Evolutionary conservation across 2,113 vertebrate genomes (phyloP), one percentile per base, ranked within the genome.

Genomic region (Bujurquina vittata): DNA sequence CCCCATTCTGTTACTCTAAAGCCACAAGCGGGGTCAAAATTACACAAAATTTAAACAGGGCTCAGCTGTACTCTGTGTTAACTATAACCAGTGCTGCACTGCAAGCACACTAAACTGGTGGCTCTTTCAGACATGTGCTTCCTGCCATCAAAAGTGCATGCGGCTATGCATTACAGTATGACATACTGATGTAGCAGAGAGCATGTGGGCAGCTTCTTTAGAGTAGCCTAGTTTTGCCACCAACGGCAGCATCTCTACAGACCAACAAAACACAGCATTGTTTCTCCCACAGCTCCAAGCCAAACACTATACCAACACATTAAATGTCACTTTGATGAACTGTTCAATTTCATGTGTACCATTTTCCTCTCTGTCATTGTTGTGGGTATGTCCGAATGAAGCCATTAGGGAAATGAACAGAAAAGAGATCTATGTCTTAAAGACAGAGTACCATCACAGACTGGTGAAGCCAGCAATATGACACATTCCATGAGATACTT

Each of bases 321-420:
- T 72, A 72, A 20, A 72, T 72, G 67, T 49, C 67, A 72, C 26
- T 72, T 72, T 72, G 67, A 54, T 54, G 26, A 54, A 14, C 46
- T 33, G 18, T 14, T 26, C 46, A 72, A 14, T 72, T 72, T 72
- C 3, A 54, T 52, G 52, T 54, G 18, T n/a, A 31, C 67, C 46
- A 54, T 72, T 72, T 52, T 54, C 67, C 18, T 72, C 26, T 72
- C 46, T 17, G 52, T 72, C 67, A 72, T 43, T 54, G 67, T 14
- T 17, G 20, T 72, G 17, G 6, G 46, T 31, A 31, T 72, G 65
- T 72, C 46, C 14, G 10, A 31, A 72, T 49, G 23, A 72, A 72
- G 67, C 46, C 46, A 11, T 72, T 52, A 72, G 6, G 12, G 20
- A 33, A 72, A 72, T 26, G 14, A 72, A 54, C 10, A 54, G 18